Base-by-base conservation (phyloP, 2,888 invertebrate species). In the Liopterus haemorrhoidalis region DNA sequence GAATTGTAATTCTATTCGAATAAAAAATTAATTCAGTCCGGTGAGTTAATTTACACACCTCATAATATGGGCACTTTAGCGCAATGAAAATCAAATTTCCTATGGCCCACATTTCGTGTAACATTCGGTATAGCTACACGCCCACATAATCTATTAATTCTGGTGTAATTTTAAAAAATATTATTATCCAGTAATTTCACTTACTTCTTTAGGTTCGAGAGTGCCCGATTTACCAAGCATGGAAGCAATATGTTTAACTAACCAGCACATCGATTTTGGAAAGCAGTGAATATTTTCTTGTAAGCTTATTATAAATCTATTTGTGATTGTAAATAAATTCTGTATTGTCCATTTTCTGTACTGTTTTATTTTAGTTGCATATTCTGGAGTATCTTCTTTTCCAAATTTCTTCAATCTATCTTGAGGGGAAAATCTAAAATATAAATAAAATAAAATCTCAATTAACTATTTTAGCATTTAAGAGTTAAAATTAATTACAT, bases 241-340 rank as follows among this genome's bases (percentile, higher is more conserved):
- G 43, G 77, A 79, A 33, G 85, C 83, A 60, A 93, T 82, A 62
- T 92, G 90, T 55, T 88, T 81, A 4, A 94, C 84, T 20, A 96
- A 77, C 94, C 94, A 94, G 6, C 86, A 82, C 9, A 95, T 73
- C 49, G 85, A 82, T 15, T 87, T 81, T 0, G 97, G 97, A 68
- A 97, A 95, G 61, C 88, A 84, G 54, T 85, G 81, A 75, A 93
- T 85, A 65, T 87, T 87, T 54, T 85, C 85, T 49, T 82, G 76
- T 47, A 96, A 76, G 46, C 88, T 86, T 5, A 75, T 71, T 36
- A 96, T 84, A 65, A 96, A 94, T 57, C 80, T 75, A 63, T 79
- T 82, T 1, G 90, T 81, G 31, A 93, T 75, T 50, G 81, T 77
- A 54, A 82, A 85, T 49, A 96, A 71, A 47, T 86, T 85, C 51